Conservation (phyloP, 1,140 invertebrate genomes). For the Subanguina moxae region DNA sequence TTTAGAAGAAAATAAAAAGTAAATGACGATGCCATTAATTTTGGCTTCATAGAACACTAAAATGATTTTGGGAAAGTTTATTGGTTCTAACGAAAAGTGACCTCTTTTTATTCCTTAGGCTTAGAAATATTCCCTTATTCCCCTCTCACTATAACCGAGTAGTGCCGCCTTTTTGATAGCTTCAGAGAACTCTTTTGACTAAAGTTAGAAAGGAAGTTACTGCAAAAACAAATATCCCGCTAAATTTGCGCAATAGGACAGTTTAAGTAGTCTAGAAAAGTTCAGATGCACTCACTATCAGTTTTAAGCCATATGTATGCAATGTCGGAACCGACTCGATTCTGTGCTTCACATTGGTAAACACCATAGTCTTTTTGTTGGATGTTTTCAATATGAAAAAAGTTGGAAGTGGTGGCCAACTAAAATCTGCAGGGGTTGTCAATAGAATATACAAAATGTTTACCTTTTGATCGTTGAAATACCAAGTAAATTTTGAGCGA, state of each 20-base stretch:
- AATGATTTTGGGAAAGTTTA: too few relatives aligned
- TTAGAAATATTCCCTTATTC: too few relatives aligned
- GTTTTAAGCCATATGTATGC: slow-evolving; percentile 81
- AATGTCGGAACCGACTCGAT: slow-evolving; percentile 81
- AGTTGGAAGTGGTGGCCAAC: slow-evolving; percentile 62
- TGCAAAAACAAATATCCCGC: slow-evolving; percentile 7
- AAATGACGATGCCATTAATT: too few relatives aligned
- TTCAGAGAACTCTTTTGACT: too few relatives aligned
- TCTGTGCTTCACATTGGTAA: slow-evolving; percentile 86
- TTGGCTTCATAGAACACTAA: too few relatives aligned
- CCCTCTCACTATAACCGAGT: too few relatives aligned
- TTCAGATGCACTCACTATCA: slow-evolving; percentile 75
- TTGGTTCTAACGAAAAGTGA: too few relatives aligned
- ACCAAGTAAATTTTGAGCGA: slow-evolving; percentile 44
- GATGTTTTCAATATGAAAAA: slow-evolving; percentile 75
- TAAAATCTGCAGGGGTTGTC: slow-evolving; percentile 14
- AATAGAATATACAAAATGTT: slow-evolving; percentile 5
- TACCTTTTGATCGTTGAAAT: slow-evolving; percentile 46
- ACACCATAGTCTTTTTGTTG: slow-evolving; percentile 82
- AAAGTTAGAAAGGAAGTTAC: too few relatives aligned
- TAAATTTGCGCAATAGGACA: neutral
- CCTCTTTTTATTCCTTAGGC: too few relatives aligned
- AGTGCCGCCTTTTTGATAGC: too few relatives aligned
- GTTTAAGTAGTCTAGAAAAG: neutral
- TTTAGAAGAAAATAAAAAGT: too few relatives aligned